phyloP scores from a whole-genome alignment of 2,888 invertebrate species.

The Oxytorus armatus region DNA sequence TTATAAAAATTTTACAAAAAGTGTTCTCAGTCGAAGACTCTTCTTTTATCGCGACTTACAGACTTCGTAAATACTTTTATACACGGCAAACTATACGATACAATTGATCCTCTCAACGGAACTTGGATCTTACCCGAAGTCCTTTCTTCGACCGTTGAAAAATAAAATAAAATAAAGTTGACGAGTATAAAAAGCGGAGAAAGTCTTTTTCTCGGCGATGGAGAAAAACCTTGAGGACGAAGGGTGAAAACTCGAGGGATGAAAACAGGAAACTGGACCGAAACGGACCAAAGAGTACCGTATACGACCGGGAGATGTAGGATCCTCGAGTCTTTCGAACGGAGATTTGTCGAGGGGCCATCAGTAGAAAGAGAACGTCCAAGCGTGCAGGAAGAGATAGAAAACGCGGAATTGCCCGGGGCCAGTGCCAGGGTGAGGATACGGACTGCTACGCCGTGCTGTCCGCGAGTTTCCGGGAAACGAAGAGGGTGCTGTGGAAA shows the following conservation, averaged over 20 bases:
- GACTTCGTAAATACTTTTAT: slow-evolving; percentile 10
- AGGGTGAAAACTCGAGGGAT: background rate
- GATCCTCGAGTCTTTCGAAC: slow-evolving; percentile 38
- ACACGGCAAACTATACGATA: slow-evolving; percentile 1
- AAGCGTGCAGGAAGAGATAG: slow-evolving; percentile 26
- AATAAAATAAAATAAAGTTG: too few species aligned
- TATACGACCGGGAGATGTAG: slow-evolving; percentile 1
- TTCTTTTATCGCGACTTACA: background rate
- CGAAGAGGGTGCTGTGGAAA: slow-evolving; percentile 35
- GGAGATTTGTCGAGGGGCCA: slow-evolving; percentile 46
- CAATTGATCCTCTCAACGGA: slow-evolving; percentile 39
- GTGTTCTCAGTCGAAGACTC: slow-evolving; percentile 1
- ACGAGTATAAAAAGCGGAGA: background rate
- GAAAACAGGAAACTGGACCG: slow-evolving; percentile 1
- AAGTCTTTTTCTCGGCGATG: background rate
- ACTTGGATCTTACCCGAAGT: background rate
- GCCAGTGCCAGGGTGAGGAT: slow-evolving; percentile 13
- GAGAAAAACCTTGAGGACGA: slow-evolving; percentile 15
- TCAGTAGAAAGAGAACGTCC: slow-evolving; percentile 22
- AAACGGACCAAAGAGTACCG: too few species aligned
- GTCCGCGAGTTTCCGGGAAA: slow-evolving; percentile 57
- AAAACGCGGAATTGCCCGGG: slow-evolving; percentile 58
- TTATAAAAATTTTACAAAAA: slow-evolving; percentile 9
- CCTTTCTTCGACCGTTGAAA: background rate
- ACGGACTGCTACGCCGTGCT: slow-evolving; percentile 27